A percentile compares a stretch with the other conserved stretches of the same genome.
Evolutionary conservation across 2,797 vertebrate species (phyloP).

Genomic region (Lutjanus campechanus): DNA sequence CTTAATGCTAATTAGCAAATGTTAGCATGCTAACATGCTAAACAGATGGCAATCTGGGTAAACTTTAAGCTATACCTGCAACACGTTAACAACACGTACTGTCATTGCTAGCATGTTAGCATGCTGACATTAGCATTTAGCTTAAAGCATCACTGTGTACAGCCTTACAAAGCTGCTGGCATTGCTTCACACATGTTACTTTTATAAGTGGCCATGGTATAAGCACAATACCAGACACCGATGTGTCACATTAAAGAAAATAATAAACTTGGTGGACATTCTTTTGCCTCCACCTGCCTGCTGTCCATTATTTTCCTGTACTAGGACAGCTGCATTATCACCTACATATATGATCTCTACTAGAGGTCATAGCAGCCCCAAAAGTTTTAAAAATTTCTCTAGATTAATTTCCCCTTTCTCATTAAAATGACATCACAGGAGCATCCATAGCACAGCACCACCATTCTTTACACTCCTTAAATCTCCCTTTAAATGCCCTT

Average conservation of each 20-base stretch:
- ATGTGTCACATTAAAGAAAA: neutral
- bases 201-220: conserved; percentile 21
- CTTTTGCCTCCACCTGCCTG: neutral
- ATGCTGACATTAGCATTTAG: conserved; percentile 13
- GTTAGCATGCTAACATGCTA: neutral
- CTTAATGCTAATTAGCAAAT: conserved; percentile 8
- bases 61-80: neutral
- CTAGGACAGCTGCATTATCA: neutral
- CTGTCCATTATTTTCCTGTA: neutral
- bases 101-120: neutral
- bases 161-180: conserved; percentile 5
- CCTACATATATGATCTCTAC: neutral
- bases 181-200: neutral
- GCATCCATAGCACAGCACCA: neutral
- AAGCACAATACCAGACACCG: conserved; percentile 19
- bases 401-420: neutral
- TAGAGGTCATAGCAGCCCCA: neutral
- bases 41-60: neutral
- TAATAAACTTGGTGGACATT: conserved; percentile 13
- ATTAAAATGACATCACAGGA: conserved; percentile 6
- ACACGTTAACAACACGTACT: too few species aligned
- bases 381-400: neutral
- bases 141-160: conserved; percentile 1
- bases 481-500: conserved; percentile 40
- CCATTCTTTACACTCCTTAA: conserved; percentile 11